A percentile compares a stretch with the other conserved stretches of the same genome.
phyloP scores from a whole-genome alignment of 1,140 invertebrate genomes.

The Brachionus sp. region DNA sequence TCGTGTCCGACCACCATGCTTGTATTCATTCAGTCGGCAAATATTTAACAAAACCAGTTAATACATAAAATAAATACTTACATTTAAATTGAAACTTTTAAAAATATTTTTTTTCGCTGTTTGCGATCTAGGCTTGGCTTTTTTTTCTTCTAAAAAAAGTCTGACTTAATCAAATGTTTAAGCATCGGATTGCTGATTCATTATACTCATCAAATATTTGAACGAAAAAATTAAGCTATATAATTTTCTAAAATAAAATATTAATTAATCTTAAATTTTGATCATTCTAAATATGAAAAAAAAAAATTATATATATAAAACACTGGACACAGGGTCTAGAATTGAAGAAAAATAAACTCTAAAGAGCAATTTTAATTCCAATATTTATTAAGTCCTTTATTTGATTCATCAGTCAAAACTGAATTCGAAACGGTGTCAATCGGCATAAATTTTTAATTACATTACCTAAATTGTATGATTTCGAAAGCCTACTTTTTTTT shows the following conservation, averaged over 20 bases:
- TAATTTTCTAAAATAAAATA: neutral
- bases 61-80: constrained; percentile 41
- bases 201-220: constrained; percentile 6
- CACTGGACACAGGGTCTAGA: neutral
- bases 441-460: constrained; percentile 23
- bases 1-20: neutral
- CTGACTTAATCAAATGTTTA: constrained; percentile 3
- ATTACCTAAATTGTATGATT: constrained; percentile 11
- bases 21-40: neutral
- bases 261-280: constrained; percentile 10
- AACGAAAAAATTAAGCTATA: neutral
- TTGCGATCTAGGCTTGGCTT: neutral
- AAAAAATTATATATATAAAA: neutral
- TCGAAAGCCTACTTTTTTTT: constrained; percentile 1
- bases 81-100: constrained; percentile 34
- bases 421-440: constrained; percentile 28
- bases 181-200: neutral
- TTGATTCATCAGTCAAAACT: constrained; percentile 9
- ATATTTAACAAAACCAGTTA: constrained; percentile 5
- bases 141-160: neutral
- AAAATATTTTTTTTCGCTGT: neutral
- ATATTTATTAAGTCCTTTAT: constrained; percentile 38
- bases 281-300: constrained; percentile 7
- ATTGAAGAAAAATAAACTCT: neutral
- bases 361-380: constrained; percentile 15